A percentile compares a stretch with the other conserved stretches of the same genome.
Evolutionary conservation across 2,888 invertebrate species (phyloP).

Genomic region (Cephus pulcher): DNA sequence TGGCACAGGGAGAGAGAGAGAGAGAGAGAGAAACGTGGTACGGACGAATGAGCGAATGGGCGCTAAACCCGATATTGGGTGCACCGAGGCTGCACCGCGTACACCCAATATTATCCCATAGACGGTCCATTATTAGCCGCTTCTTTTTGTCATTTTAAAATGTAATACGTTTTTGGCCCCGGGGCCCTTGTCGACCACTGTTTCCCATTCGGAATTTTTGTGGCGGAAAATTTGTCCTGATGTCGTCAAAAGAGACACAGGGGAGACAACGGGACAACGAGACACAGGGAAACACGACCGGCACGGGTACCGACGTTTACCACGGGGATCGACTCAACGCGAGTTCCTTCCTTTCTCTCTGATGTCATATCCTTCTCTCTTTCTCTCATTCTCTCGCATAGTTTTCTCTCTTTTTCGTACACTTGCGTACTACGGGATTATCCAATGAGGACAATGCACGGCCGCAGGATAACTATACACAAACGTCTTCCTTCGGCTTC

Average conservation of each 20-base stretch:
- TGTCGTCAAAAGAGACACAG: conserved; percentile 38
- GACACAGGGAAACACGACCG: too few relatives aligned
- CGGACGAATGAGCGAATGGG: conserved; percentile 1
- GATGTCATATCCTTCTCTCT: conserved; percentile 1
- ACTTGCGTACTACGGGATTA: too few relatives aligned
- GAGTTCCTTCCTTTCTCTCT: too few relatives aligned
- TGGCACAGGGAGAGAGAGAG: too few relatives aligned
- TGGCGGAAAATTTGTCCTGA: conserved; percentile 65
- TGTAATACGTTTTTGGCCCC: conserved; percentile 58
- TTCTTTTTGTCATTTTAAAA: conserved; percentile 62
- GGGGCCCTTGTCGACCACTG: conserved; percentile 43
- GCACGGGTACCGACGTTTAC: too few relatives aligned
- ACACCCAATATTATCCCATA: conserved; percentile 49
- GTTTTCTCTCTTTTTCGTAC: too few relatives aligned
- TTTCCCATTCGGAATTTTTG: conserved; percentile 60
- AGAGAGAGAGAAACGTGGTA: too few relatives aligned
- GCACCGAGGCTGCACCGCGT: conserved; percentile 19
- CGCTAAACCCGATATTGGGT: conserved; percentile 45
- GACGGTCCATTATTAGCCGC: conserved; percentile 58
- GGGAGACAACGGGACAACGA: background rate
- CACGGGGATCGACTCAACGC: too few relatives aligned
- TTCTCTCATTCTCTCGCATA: background rate
- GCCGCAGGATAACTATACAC: too few relatives aligned
- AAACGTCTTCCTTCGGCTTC: background rate
- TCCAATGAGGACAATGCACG: too few relatives aligned